These are phyloP conservation scores for Steatocranus sp. DNA, from an alignment of 2,797 vertebrate genomes.

Conservation along the genomic window DNA sequence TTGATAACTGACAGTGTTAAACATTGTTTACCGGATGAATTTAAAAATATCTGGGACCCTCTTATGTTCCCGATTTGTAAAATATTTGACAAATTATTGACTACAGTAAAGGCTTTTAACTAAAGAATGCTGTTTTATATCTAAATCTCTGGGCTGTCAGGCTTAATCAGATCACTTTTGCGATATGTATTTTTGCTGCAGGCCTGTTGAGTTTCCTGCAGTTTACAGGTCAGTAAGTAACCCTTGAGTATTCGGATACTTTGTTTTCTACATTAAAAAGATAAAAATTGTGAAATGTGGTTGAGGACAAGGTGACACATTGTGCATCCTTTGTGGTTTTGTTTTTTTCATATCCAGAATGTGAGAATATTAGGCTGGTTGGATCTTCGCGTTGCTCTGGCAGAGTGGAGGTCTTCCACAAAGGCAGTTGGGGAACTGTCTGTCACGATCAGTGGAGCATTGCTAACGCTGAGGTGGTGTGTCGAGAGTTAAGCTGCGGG, in stretches of 20 bases:
- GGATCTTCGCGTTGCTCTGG: constrained; percentile 56
- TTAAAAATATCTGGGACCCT: background rate
- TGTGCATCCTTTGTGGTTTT: background rate
- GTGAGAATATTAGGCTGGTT: constrained; percentile 19
- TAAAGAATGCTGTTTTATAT: background rate
- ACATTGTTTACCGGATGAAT: fast-evolving
- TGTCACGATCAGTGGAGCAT: constrained; percentile 61
- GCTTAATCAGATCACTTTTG: background rate
- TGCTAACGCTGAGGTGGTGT: constrained; percentile 48
- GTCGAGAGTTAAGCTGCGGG: constrained; percentile 58
- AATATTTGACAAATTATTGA: background rate
- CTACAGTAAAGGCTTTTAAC: background rate
- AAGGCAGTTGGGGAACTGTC: constrained; percentile 54
- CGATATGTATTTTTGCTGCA: constrained; percentile 3
- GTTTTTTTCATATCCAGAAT: constrained; percentile 35
- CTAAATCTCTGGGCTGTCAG: background rate
- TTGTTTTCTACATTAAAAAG: background rate
- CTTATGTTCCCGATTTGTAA: background rate
- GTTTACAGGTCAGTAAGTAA: constrained; percentile 51
- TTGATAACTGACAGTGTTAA: background rate
- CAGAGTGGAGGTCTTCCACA: constrained; percentile 54
- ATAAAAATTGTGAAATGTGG: background rate
- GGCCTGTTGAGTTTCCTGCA: constrained; percentile 49
- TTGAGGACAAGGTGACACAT: background rate
- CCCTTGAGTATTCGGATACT: fast-evolving